Evolutionary conservation across 2,888 invertebrate genomes (phyloP).

Genomic region (Campoplex nolae): DNA sequence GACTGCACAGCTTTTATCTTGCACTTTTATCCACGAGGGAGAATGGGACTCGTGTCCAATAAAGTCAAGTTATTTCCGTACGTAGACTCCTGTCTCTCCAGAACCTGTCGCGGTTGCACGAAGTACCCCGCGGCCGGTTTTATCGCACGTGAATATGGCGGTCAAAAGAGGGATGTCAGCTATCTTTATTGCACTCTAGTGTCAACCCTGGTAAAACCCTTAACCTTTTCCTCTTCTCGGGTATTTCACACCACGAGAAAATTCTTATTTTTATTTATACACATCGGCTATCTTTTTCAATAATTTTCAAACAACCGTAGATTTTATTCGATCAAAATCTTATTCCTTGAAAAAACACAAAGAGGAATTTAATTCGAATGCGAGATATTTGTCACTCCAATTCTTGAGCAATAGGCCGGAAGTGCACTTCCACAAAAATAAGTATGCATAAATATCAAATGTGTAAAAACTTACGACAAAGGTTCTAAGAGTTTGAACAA

Average conservation of each 20-base stretch:
- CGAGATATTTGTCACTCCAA: neutral
- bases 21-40: slow-evolving; percentile 72
- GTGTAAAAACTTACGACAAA: slow-evolving; percentile 47
- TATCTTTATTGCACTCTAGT: slow-evolving; percentile 62
- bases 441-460: slow-evolving; percentile 36
- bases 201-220: slow-evolving; percentile 48
- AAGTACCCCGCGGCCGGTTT: slow-evolving; percentile 38
- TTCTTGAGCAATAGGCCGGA: neutral
- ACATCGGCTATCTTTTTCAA: neutral
- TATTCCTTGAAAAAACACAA: neutral
- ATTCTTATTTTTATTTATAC: slow-evolving; percentile 13
- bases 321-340: neutral
- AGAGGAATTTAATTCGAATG: neutral
- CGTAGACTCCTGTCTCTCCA: slow-evolving; percentile 39
- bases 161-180: slow-evolving; percentile 26
- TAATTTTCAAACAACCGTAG: neutral
- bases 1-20: slow-evolving; percentile 72
- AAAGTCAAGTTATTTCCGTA: slow-evolving; percentile 79
- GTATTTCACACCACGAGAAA: slow-evolving; percentile 57
- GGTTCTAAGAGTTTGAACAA: neutral
- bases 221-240: slow-evolving; percentile 59
- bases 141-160: slow-evolving; percentile 58
- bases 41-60: slow-evolving; percentile 74
- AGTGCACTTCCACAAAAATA: slow-evolving; percentile 27
- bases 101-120: slow-evolving; percentile 23